These are phyloP conservation scores for Eulemur albifrons DNA, from an alignment of 2,797 vertebrate species.

Conservation along the genomic window DNA sequence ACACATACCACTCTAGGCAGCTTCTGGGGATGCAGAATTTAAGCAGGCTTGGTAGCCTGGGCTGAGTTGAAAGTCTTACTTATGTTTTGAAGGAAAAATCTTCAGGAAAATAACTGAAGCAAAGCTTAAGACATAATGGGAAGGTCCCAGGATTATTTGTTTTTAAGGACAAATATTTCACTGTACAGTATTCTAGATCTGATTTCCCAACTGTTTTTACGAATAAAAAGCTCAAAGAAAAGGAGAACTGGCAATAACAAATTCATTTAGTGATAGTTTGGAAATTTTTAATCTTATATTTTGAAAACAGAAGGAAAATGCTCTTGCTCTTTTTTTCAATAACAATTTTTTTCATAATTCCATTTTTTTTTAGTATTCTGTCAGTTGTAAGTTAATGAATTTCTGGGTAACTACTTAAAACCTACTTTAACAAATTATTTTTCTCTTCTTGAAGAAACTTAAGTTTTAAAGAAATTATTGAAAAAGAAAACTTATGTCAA, in stretches of 20 bases:
- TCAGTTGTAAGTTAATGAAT: background rate
- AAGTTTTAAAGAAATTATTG: slow-evolving; percentile 58
- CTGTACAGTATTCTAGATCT: slow-evolving; percentile 57
- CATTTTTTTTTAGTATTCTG: background rate
- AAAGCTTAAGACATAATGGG: slow-evolving; percentile 3
- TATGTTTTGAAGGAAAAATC: slow-evolving; percentile 43
- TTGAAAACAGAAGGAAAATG: slow-evolving; percentile 45
- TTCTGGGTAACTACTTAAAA: slow-evolving; percentile 45
- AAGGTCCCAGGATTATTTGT: slow-evolving; percentile 10
- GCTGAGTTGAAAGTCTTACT: slow-evolving; percentile 24
- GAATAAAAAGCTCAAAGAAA: slow-evolving; percentile 49
- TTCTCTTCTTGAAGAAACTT: slow-evolving; percentile 72
- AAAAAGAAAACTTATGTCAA: slow-evolving; percentile 63
- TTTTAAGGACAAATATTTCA: slow-evolving; percentile 44
- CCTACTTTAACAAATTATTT: slow-evolving; percentile 3
- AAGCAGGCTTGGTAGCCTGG: background rate
- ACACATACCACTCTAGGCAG: background rate
- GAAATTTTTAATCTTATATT: slow-evolving; percentile 33
- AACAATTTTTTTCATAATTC: slow-evolving; percentile 41
- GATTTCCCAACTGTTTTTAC: background rate
- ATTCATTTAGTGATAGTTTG: slow-evolving; percentile 38
- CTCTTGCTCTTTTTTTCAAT: background rate
- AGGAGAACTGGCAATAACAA: slow-evolving; percentile 13
- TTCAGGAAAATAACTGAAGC: slow-evolving; percentile 37
- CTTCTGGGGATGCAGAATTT: background rate